phyloP scores from a whole-genome alignment of 2,113 vertebrate genomes.

The Dicerorhinus sumatrensis region DNA sequence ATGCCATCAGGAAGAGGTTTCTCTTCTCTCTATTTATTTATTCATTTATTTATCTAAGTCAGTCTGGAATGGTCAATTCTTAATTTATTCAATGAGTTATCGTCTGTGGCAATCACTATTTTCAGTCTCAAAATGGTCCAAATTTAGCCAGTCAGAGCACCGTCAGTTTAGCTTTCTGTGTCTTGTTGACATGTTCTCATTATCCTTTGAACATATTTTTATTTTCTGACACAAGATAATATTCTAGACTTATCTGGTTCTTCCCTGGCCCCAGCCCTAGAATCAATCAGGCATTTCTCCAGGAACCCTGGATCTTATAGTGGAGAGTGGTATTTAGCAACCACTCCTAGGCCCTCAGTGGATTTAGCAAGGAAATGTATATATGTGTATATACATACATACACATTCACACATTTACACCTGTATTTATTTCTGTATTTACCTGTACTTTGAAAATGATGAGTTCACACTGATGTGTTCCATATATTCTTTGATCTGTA shows the following conservation, averaged over 20 bases:
- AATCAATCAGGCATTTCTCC: background rate
- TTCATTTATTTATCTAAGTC: slow-evolving; percentile 18
- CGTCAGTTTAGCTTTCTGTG: background rate
- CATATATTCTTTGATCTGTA: background rate
- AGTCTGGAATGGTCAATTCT: background rate
- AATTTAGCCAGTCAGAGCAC: background rate
- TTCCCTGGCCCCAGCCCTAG: background rate
- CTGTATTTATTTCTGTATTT: background rate
- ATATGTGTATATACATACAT: background rate
- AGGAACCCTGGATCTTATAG: background rate
- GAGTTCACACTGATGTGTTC: background rate
- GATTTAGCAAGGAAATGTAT: background rate
- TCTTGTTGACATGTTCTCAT: background rate
- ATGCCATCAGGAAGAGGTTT: background rate
- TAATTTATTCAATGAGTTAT: background rate
- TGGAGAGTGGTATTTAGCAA: background rate
- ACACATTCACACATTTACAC: background rate
- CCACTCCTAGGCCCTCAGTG: background rate
- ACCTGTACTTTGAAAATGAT: background rate
- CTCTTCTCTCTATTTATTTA: background rate
- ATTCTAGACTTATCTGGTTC: background rate
- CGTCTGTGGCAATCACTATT: background rate
- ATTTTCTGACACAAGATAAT: background rate
- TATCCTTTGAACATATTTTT: slow-evolving; percentile 13
- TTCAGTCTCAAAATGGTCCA: background rate